Base-by-base conservation (phyloP, 2,888 invertebrate genomes). In the Altica lythri region DNA sequence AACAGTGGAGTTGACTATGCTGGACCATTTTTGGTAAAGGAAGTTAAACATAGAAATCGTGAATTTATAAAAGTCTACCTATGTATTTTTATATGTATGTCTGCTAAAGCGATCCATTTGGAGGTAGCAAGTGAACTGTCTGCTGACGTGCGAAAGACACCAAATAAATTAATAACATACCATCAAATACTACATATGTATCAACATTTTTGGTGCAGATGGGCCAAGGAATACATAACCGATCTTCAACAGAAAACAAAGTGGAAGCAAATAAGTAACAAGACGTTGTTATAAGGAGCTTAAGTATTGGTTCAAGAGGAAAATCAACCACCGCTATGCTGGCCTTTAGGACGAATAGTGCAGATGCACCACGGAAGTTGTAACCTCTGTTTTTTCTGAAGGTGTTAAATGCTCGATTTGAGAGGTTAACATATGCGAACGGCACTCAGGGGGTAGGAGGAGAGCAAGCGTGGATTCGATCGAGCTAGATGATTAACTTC, bases 161-260 rank as follows among this genome's bases (percentile, higher is more conserved):
- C 43, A 16, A 59, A 51, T 38, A 25, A 54, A 4, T 27, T 62
- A n/a, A 16, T 27, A n/a, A n/a, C 19, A 4, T 52, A 18, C 18
- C 35, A 51, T 13, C 37, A 27, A 13, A 6, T 46, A 17, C 52
- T 37, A 40, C 16, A 17, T n/a, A 6, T 53, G 2, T 12, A 35
- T 8, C 53, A 53, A 32, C 40, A 40, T 19, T 43, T 44, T 25
- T 53, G 53, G 53, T 9, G 17, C 2, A 16, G 53, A 14, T 53
- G 53, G 53, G 19, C 22, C 16, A 27, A 29, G 14, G 53, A 53
- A 19, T 53, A 53, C 12, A 17, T 53, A 4, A 18, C 25, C 6
- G 4, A 40, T 9, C 13, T 53, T 12, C 53, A 46, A 27, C 46
- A 53, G 16, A 18, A 47, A 9, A 16, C 2, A 1, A 53, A 53